phyloP scores from a whole-genome alignment of 1,140 invertebrate genomes.

The Antheraea mylitta region DNA sequence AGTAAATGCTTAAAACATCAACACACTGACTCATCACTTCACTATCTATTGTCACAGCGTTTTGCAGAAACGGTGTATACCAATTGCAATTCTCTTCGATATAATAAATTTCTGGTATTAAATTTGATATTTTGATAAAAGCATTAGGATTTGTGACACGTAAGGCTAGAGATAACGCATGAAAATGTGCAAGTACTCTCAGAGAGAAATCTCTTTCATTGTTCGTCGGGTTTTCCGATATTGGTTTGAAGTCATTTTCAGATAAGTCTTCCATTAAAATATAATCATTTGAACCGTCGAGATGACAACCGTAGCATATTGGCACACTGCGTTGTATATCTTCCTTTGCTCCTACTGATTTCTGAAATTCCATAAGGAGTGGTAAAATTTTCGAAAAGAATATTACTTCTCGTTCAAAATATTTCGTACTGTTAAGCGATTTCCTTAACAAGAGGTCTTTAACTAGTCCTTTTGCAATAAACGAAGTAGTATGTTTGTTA shows the following conservation, averaged over 20 bases:
- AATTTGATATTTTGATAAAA: constrained; percentile 30
- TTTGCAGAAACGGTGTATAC: constrained; percentile 38
- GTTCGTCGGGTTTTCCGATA: constrained; percentile 25
- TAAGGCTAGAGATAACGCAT: constrained; percentile 41
- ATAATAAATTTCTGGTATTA: constrained; percentile 39
- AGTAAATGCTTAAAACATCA: constrained; percentile 36
- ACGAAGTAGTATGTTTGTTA: constrained; percentile 21
- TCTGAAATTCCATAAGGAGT: constrained; percentile 29
- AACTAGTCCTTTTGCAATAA: constrained; percentile 38
- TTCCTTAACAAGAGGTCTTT: constrained; percentile 30
- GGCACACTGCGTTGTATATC: constrained; percentile 34
- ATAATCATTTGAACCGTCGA: constrained; percentile 38
- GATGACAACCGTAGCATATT: constrained; percentile 31
- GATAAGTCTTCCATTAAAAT: constrained; percentile 42
- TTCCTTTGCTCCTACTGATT: constrained; percentile 32
- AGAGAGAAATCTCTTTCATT: constrained; percentile 32
- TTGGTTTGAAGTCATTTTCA: constrained; percentile 26
- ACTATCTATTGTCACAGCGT: constrained; percentile 32
- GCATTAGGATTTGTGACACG: constrained; percentile 31
- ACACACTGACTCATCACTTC: constrained; percentile 33
- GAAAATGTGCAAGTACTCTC: constrained; percentile 39
- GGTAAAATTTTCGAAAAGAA: constrained; percentile 41
- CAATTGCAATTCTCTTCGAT: constrained; percentile 32
- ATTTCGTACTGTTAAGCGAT: constrained; percentile 28
- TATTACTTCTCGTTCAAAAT: constrained; percentile 35